Evolutionary conservation across 2,113 vertebrate genomes (phyloP), one percentile per base, ranked within the genome.

Genomic region (Gobio gobio): DNA sequence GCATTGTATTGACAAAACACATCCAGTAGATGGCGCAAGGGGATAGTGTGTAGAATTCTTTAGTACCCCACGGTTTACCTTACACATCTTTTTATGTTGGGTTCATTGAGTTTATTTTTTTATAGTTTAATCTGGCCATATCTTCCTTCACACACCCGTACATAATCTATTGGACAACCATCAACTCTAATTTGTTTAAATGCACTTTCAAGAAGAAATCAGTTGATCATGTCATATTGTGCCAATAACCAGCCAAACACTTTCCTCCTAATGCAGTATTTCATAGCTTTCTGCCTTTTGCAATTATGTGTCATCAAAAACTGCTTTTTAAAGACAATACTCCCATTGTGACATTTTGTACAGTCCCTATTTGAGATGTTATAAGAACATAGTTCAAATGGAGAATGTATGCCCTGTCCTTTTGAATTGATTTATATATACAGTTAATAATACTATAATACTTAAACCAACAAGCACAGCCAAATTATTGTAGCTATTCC

Each of bases 21-120:
- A 1, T 47, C 86, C 93, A 72, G 77, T 22, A 93, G 94, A 88
- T 91, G 93, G 92, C 80, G 89, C n/a, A 26, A 92, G 54, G 89
- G 29, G 87, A 91, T 86, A 58, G 68, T 16, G 68, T 16, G 43
- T 16, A 74, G 47, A 2, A 47, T 14, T 24, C 56, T 49, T 49
- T 20, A 36, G 18, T n/a, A 5, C 36, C 3, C 36, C 68, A 47
- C 40, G 5, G 70, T n/a, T 73, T 14, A 72, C 10, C 40, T 73
- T 73, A 4, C 22, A 47, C 10, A 14, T 45, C 10, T 24, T 24
- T 14, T 70, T 12, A 36, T n/a, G 9, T 13, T 6, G 3, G 40
- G 36, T 70, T 70, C 36, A 40, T 70, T 70, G 33, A 70, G 66
- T 70, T 70, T 22, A 43, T 43, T 22, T 40, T 12, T 10, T 20